A percentile compares a stretch with the other conserved stretches of the same genome.
These are phyloP conservation scores for Cheumatopsyche charites DNA, from an alignment of 1,140 invertebrate genomes.

Conservation along the genomic window DNA sequence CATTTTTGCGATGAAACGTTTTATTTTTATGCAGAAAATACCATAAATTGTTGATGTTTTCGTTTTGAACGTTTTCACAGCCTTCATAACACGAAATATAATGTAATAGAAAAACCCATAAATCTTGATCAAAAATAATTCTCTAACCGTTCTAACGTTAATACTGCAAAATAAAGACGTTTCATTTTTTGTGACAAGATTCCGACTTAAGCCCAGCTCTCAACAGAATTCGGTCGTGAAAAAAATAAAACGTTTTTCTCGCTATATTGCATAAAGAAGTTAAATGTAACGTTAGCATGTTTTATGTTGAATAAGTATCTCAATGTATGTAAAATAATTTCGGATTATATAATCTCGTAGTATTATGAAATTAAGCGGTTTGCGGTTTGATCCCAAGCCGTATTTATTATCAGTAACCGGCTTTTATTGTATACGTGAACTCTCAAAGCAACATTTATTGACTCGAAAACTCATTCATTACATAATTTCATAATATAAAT, in stretches of 20 bases:
- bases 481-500: no score
- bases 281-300: not conserved
- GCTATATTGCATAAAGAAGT: not conserved
- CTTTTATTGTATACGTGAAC: constrained; percentile 6
- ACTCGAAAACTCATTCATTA: not conserved
- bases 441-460: not conserved
- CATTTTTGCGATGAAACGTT: not conserved
- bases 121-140: constrained; percentile 15
- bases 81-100: not conserved
- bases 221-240: constrained; percentile 1
- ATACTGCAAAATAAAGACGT: constrained; percentile 19
- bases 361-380: constrained; percentile 27
- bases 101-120: not conserved
- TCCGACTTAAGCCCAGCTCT: constrained; percentile 14
- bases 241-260: not conserved
- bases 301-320: no score
- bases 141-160: constrained; percentile 4
- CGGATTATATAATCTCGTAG: constrained; percentile 17
- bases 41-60: no score
- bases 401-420: constrained; percentile 22
- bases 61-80: no score
- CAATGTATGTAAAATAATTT: not conserved
- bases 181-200: constrained; percentile 17
- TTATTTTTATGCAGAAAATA: not conserved
- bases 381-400: constrained; percentile 11